A percentile compares a stretch with the other conserved stretches of the same genome.
Evolutionary conservation across 2,113 vertebrate species (phyloP).

Genomic region (Rhea pennata): DNA sequence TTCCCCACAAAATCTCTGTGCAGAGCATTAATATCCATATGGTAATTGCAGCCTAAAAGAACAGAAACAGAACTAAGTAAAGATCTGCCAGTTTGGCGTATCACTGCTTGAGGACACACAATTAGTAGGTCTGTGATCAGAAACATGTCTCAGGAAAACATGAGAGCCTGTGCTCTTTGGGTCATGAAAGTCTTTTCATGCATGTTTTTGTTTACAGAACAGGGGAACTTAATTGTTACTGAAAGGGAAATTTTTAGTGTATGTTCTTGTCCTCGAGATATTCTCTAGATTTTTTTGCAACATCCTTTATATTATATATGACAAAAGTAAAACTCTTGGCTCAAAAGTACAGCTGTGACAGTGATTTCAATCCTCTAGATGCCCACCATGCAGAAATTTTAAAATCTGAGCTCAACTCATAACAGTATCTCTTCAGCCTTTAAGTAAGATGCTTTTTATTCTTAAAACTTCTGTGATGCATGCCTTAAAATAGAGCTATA

Average conservation of each 20-base stretch:
- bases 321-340: neutral
- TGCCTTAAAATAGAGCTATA: neutral
- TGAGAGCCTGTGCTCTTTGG: neutral
- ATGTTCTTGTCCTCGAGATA: neutral
- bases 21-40: neutral
- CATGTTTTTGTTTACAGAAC: neutral
- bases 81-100: neutral
- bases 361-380: neutral
- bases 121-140: neutral
- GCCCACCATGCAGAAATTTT: neutral
- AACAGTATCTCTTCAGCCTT: neutral
- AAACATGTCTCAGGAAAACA: neutral
- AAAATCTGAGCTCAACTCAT: neutral
- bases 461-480: neutral
- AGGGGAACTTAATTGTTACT: neutral
- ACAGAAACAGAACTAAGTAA: neutral
- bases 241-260: neutral
- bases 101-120: accelerated
- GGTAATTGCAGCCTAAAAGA: neutral
- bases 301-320: neutral
- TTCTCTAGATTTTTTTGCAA: neutral
- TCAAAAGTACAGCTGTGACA: neutral
- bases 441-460: neutral
- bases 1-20: neutral
- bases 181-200: neutral